Base-by-base conservation (phyloP, 2,888 invertebrate species). In the Caprella mutica region DNA sequence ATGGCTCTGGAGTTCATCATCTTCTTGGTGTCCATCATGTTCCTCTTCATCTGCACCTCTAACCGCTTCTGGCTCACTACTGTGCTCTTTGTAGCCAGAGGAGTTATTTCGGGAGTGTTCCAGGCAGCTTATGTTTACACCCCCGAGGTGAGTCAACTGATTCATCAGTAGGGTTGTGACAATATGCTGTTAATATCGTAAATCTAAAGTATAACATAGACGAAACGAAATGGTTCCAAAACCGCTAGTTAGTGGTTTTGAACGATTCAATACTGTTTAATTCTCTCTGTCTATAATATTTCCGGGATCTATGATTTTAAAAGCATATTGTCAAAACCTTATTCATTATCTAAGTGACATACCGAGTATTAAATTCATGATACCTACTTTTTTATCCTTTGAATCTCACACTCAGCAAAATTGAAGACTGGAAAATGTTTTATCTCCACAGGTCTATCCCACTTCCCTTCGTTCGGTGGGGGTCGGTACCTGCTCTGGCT, bases 91-190 rank as follows among this genome's bases (percentile, higher is more conserved):
- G 71, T 91, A 67, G 89, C 91, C 0, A 79, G 94, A 67, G 92
- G 89, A 4, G 85, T 93, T 63, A 90, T 93, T 67, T 90, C 92
- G 21, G 93, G 93, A 0, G 82, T 92, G 1, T 94, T 94, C 72
- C 92, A 93, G 78, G 91, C 91, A 0, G 90, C 91, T 0, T 94
- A 93, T 70, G 91, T 93, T 5, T 94, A 94, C 70, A 94, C 93
- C 5, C 92, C 93, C 6, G 93, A 93, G 80, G 80, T 80, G 68
- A 52, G 57, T 46, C 5, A n/a, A 4, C 21, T n/a, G 33, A 9
- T 14, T 9, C 33, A 8, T 14, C 14, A 33, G 9, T 33, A 14
- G 33, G 14, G 33, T 14, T 33, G 8, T 33, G 33, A 14, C 33
- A 33, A n/a, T n/a, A n/a, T n/a, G n/a, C n/a, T n/a, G n/a, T n/a